Base-by-base conservation (phyloP, 92 coral and sea anemone species). In the Porites lobata region DNA sequence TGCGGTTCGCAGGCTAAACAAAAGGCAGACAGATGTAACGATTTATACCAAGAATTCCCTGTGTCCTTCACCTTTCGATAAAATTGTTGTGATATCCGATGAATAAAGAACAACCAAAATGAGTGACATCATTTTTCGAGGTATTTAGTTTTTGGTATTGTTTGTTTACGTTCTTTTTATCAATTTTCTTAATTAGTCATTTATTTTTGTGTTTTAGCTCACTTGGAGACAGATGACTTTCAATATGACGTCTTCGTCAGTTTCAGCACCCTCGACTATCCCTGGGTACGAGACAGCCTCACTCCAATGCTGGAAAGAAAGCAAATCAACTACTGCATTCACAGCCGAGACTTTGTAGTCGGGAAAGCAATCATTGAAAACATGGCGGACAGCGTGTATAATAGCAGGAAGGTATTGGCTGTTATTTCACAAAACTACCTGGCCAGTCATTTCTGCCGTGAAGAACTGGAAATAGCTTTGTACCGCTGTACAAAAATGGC, bases 341-440 rank as follows among this genome's bases (percentile, higher is more conserved):
- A 94, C 84, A 87, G 87, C 80, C 89, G 98, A 86, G 96, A 94
- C 92, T 94, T 94, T 69, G 89, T 93, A 58, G 92, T 90, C n/a
- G 98, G 98, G 4, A 92, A 90, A 74, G 84, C 94, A 14, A 90
- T 94, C 68, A 89, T 93, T 8, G 98, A 94, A 29, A 94, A 94
- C 82, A 94, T 94, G 80, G 98, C 96, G 1, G 98, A 94, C 67
- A 94, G 98, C 73, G 94, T 94, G 21, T 94, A 94, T 80, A 92
- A 88, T 63, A 94, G 98, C 66, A 79, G 94, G 50, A 91, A 85
- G 43, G 93, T 94, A 64, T 80, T 94, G 14, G 98, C 98, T 9
- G 94, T 94, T 2, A 66, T 94, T 7, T 94, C 98, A 24, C 81
- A 85, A 70, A 93, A 93, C 61, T 94, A 93, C 71, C 86, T 94